Conservation (phyloP, 2,888 invertebrate genomes). For the Erebia ligea region DNA sequence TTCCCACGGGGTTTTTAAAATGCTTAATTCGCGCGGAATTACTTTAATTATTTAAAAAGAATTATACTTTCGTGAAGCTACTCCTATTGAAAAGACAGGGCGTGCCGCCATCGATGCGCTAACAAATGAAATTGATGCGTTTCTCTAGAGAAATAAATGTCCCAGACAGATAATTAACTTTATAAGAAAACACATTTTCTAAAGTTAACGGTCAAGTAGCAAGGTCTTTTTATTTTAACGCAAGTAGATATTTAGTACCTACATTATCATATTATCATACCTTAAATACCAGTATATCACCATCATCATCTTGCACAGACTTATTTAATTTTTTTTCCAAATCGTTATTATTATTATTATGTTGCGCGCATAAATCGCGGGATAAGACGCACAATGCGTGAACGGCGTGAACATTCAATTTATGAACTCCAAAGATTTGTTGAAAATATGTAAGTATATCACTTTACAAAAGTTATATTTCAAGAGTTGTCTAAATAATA, state of each 20-base stretch:
- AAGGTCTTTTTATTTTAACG: neutral
- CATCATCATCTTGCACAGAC: neutral
- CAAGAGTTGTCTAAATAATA: too few species aligned
- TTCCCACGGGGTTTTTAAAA: too few species aligned
- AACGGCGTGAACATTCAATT: slow-evolving; percentile 79
- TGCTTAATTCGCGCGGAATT: neutral
- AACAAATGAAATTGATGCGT: slow-evolving; percentile 81
- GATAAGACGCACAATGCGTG: slow-evolving; percentile 75
- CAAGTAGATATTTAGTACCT: too few species aligned
- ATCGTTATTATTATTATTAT: slow-evolving; percentile 67
- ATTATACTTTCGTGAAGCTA: slow-evolving; percentile 59
- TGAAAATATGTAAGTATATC: neutral
- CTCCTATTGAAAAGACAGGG: slow-evolving; percentile 51
- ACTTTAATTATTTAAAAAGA: neutral
- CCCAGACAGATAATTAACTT: slow-evolving; percentile 52
- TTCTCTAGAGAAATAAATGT: slow-evolving; percentile 79
- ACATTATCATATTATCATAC: too few species aligned
- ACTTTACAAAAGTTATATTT: too few species aligned
- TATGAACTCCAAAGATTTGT: slow-evolving; percentile 68
- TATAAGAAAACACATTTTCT: slow-evolving; percentile 49
- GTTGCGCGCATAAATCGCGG: slow-evolving; percentile 76
- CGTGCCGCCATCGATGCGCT: slow-evolving; percentile 71
- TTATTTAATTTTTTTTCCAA: slow-evolving; percentile 67
- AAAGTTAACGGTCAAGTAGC: neutral
- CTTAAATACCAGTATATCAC: neutral